These are phyloP conservation scores for Itoplectis maculator DNA, from an alignment of 2,888 invertebrate genomes.

Conservation along the genomic window DNA sequence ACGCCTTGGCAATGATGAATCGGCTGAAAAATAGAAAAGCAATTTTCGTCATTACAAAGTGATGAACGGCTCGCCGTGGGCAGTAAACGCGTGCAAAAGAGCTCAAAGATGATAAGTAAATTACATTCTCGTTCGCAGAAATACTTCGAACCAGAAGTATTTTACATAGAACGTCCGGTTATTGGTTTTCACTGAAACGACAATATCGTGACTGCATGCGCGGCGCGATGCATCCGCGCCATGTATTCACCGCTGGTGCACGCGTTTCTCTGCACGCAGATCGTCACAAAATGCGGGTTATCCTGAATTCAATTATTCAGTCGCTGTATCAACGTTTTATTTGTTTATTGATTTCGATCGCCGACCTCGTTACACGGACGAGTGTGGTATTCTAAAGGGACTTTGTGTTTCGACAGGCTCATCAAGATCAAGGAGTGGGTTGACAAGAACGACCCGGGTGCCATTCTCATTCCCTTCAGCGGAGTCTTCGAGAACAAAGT, in stretches of 20 bases:
- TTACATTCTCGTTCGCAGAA: slow-evolving; percentile 31
- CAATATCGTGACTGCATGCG: slow-evolving; percentile 57
- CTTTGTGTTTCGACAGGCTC: slow-evolving; percentile 87
- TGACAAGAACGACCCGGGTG: slow-evolving; percentile 97
- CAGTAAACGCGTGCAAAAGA: slow-evolving; percentile 37
- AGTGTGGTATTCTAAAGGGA: background rate
- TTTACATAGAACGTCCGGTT: slow-evolving; percentile 63
- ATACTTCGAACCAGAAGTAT: slow-evolving; percentile 42
- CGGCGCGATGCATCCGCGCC: slow-evolving; percentile 45
- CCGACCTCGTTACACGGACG: background rate
- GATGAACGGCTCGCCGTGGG: background rate
- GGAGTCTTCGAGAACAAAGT: slow-evolving; percentile 95
- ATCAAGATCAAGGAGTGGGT: slow-evolving; percentile 99
- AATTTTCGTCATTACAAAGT: slow-evolving; percentile 7
- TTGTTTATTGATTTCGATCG: slow-evolving; percentile 21
- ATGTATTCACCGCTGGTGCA: slow-evolving; percentile 28
- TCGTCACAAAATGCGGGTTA: slow-evolving; percentile 13
- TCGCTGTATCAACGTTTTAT: slow-evolving; percentile 12
- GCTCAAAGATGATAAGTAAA: background rate
- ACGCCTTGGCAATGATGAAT: background rate
- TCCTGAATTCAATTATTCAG: background rate
- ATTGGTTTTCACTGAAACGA: slow-evolving; percentile 66
- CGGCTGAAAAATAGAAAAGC: background rate
- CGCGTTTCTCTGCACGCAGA: slow-evolving; percentile 40
- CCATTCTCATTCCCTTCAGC: slow-evolving; percentile 97